Conservation (phyloP, 2,888 invertebrate species). For the Heliconius cydno region DNA sequence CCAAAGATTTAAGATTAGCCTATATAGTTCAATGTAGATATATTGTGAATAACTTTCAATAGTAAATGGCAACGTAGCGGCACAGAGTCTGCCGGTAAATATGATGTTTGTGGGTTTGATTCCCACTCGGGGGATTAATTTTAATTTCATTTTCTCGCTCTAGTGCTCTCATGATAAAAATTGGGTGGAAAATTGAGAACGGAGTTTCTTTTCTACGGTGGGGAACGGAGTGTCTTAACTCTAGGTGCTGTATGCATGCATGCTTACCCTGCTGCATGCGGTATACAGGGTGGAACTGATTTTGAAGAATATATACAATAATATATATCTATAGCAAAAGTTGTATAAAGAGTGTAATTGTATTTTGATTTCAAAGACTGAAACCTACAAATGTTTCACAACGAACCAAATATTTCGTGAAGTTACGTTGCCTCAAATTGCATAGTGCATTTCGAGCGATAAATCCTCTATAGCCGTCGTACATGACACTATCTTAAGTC, state of each 20-base stretch:
- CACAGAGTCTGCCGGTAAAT: background rate
- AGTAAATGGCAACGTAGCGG: background rate
- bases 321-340: too few species aligned
- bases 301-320: too few species aligned
- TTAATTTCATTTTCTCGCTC: too few species aligned
- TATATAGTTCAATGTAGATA: background rate
- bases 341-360: too few species aligned
- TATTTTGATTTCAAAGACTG: background rate
- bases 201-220: too few species aligned
- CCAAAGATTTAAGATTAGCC: conserved; percentile 5
- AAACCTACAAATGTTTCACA: background rate
- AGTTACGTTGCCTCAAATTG: background rate
- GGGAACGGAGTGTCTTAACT: too few species aligned
- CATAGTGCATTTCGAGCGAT: conserved; percentile 1
- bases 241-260: too few species aligned
- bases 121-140: background rate
- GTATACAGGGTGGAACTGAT: too few species aligned
- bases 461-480: conserved; percentile 1
- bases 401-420: conserved; percentile 13
- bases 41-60: background rate
- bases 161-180: too few species aligned
- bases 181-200: too few species aligned
- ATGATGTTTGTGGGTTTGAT: background rate
- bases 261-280: too few species aligned
- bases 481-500: background rate